A percentile compares a stretch with the other conserved stretches of the same genome.
Conservation (phyloP, 2,797 vertebrate genomes). For the Chelmon rostratus region DNA sequence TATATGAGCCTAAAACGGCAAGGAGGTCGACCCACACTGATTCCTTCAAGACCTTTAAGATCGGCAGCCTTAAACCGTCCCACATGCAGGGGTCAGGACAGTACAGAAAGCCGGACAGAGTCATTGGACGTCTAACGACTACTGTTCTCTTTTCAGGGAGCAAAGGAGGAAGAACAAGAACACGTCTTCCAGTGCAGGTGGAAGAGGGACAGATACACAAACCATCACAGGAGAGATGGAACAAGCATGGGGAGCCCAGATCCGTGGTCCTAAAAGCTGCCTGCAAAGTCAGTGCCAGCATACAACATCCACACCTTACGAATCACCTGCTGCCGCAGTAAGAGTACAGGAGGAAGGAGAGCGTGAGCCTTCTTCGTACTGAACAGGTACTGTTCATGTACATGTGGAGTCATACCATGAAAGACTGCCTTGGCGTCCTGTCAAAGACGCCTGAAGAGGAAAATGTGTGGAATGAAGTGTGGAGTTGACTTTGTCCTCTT, state of each 20-base stretch:
- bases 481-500: constrained; percentile 39
- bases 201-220: not conserved
- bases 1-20: not conserved
- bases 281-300: not conserved
- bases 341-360: not conserved
- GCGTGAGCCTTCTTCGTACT: not conserved
- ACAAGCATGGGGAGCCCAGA: not conserved
- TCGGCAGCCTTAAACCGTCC: not conserved
- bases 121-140: not conserved
- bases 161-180: not conserved
- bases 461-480: constrained; percentile 55
- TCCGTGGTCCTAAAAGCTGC: no score
- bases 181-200: not conserved
- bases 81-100: not conserved
- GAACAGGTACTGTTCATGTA: not conserved
- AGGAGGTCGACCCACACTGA: not conserved
- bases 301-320: not conserved
- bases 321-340: not conserved
- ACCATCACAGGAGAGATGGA: no score
- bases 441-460: constrained; percentile 22
- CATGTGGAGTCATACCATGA: constrained; percentile 8
- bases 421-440: constrained; percentile 12
- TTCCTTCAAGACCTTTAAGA: not conserved
- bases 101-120: not conserved
- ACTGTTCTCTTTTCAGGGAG: not conserved